phyloP scores from a whole-genome alignment of 92 coral and sea anemone genomes.

The Phenganax subtilis region DNA sequence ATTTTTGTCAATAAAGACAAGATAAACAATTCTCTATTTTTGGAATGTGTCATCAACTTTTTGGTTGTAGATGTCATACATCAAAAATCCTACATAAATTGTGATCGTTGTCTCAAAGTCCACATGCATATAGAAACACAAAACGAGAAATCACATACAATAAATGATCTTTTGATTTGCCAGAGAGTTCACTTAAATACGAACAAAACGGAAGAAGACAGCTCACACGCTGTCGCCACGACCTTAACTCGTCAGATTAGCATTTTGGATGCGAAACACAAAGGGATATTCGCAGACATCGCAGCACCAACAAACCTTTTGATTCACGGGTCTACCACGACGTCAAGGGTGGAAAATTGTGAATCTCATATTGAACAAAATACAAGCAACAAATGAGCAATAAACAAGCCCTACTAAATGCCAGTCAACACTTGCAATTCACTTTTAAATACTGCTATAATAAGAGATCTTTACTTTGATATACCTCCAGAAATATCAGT shows the following conservation, averaged over 20 bases:
- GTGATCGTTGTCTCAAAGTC: no score
- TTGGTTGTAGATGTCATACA: background rate
- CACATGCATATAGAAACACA: background rate
- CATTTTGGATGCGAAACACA: background rate
- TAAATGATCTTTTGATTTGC: background rate
- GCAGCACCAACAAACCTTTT: background rate
- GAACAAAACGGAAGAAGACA: background rate
- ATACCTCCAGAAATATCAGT: no score
- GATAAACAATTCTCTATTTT: background rate
- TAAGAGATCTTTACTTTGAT: no score
- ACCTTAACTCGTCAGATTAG: constrained; percentile 3
- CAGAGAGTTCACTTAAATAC: background rate
- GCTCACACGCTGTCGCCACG: background rate
- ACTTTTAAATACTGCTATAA: no score
- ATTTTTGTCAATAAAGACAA: background rate
- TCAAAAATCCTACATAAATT: no score
- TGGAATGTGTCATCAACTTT: background rate
- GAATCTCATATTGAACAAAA: background rate
- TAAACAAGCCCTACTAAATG: background rate
- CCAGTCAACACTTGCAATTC: no score
- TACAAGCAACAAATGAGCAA: background rate
- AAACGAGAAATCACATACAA: background rate
- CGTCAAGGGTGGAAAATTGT: background rate
- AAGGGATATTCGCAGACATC: background rate
- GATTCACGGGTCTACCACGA: constrained; percentile 2